These are phyloP conservation scores for Hypomesus transpacificus DNA, from an alignment of 2,113 vertebrate species.

Conservation along the genomic window DNA sequence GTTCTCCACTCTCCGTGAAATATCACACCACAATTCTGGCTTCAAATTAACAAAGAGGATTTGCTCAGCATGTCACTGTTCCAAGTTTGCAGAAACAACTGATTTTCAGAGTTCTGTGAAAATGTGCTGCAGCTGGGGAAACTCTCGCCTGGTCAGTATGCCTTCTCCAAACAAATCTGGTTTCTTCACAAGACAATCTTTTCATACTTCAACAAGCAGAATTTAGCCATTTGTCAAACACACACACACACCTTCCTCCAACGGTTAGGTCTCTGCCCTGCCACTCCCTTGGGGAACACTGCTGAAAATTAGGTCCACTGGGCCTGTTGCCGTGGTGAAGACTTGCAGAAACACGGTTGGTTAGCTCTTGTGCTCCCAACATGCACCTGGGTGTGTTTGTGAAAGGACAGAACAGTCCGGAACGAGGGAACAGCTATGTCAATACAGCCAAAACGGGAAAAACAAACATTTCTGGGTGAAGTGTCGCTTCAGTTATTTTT, in stretches of 20 bases:
- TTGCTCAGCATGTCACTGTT: constrained; percentile 62
- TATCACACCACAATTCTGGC: constrained; percentile 69
- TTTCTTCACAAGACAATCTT: too few relatives aligned
- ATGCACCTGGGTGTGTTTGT: constrained; percentile 69
- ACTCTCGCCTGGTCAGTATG: background rate
- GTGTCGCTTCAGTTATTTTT: constrained; percentile 59
- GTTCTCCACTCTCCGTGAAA: constrained; percentile 67
- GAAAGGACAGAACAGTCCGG: constrained; percentile 68
- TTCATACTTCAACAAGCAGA: too few relatives aligned
- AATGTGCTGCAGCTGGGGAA: constrained; percentile 43
- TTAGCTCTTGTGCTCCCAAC: constrained; percentile 49
- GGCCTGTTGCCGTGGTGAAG: constrained; percentile 54
- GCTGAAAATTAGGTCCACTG: constrained; percentile 62
- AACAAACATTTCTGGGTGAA: constrained; percentile 66
- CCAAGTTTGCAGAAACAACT: constrained; percentile 48
- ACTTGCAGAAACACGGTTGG: constrained; percentile 62
- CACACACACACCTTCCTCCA: constrained; percentile 40
- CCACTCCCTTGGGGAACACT: constrained; percentile 29
- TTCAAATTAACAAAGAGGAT: constrained; percentile 71
- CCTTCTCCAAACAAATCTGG: background rate
- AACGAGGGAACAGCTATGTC: constrained; percentile 72
- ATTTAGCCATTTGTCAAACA: too few relatives aligned
- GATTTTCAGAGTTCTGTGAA: constrained; percentile 37
- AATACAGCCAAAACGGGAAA: constrained; percentile 68
- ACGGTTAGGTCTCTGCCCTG: constrained; percentile 23